These are phyloP conservation scores for Melanotaenia duboulayi DNA, from an alignment of 2,113 vertebrate genomes.

Conservation along the genomic window DNA sequence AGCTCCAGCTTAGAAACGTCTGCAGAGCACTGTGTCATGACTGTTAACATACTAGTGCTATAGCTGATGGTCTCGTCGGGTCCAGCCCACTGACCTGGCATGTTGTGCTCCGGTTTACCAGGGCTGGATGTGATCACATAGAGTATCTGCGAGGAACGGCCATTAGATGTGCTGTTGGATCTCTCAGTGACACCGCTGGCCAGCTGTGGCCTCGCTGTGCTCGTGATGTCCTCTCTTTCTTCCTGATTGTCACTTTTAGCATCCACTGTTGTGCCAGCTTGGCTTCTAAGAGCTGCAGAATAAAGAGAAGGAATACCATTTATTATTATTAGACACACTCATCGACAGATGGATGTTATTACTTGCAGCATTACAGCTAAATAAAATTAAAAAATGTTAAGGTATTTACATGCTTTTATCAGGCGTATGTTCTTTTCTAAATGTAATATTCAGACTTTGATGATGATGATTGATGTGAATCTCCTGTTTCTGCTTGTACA, in stretches of 20 bases:
- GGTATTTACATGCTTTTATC: too few species aligned
- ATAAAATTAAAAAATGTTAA: neutral
- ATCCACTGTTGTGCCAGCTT: constrained; percentile 55
- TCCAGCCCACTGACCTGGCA: constrained; percentile 91
- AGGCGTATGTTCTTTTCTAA: neutral
- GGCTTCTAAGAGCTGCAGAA: constrained; percentile 84
- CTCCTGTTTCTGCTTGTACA: neutral
- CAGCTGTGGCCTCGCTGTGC: constrained; percentile 76
- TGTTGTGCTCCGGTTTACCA: constrained; percentile 86
- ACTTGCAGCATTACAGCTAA: neutral
- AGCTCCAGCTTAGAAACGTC: constrained; percentile 7
- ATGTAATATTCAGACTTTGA: too few species aligned
- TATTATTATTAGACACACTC: too few species aligned
- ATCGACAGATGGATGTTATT: neutral
- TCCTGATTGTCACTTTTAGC: constrained; percentile 75
- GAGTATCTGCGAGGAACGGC: constrained; percentile 89
- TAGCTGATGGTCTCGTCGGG: constrained; percentile 75
- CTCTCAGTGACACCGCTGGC: constrained; percentile 85
- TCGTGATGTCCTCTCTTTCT: constrained; percentile 74
- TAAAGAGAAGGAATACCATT: constrained; percentile 11
- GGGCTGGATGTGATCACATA: constrained; percentile 97
- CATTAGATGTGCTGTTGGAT: constrained; percentile 86
- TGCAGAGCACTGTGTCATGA: constrained; percentile 24
- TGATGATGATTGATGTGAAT: too few species aligned
- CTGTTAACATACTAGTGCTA: constrained; percentile 78